A percentile compares a stretch with the other conserved stretches of the same genome.
Evolutionary conservation across 1,140 invertebrate species (phyloP).

Genomic region (Caenorhabditis brenneri): DNA sequence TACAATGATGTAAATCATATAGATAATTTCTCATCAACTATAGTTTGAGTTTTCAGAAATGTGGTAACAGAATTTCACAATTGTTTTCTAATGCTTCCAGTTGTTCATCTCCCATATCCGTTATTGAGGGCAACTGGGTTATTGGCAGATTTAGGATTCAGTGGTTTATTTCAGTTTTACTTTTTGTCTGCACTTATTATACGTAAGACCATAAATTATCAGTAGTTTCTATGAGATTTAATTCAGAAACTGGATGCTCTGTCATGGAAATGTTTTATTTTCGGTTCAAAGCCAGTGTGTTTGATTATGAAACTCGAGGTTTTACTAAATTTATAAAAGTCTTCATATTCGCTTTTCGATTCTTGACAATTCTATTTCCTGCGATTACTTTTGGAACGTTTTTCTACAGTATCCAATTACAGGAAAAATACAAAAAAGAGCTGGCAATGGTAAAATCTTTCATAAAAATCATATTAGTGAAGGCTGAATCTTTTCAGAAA

Average conservation of each 20-base stretch:
- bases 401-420: not conserved
- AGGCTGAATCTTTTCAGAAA: not conserved
- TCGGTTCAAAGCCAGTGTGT: not conserved
- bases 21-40: not conserved
- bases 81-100: not conserved
- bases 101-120: not conserved
- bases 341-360: not conserved
- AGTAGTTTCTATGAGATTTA: not conserved
- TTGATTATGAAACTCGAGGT: not conserved
- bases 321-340: not conserved
- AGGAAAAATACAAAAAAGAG: constrained; percentile 14
- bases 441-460: not conserved
- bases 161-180: constrained; percentile 3
- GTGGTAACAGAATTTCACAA: not conserved
- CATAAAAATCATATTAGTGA: not conserved
- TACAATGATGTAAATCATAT: not conserved
- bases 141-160: not conserved
- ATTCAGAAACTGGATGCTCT: not conserved
- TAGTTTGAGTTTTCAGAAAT: not conserved
- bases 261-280: constrained; percentile 15
- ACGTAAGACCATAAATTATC: not conserved
- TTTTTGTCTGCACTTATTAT: not conserved
- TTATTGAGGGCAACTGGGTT: not conserved
- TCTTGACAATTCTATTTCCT: not conserved
- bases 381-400: not conserved